Evolutionary conservation across 2,888 invertebrate species (phyloP), one percentile per base, ranked within the genome.

Genomic region (Coleophora flavipennella): DNA sequence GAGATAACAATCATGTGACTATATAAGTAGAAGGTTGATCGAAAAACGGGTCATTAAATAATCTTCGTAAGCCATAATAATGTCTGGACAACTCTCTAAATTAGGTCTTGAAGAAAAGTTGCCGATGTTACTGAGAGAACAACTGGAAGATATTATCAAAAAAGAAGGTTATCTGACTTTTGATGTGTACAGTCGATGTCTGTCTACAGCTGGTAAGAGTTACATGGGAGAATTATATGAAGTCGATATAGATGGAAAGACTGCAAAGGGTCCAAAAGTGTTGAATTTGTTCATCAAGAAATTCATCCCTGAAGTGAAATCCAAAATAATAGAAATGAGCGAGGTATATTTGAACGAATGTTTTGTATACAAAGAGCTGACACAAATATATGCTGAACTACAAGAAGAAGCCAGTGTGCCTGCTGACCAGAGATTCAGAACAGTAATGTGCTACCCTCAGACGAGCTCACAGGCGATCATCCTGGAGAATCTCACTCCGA

Each of bases 221-320:
- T 75, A 59, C 38, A 46, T 74, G 1, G 70, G 60, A 2, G 39
- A 44, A 3, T 40, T 73, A 2, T 63, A 55, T 35, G 64, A 62
- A 53, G 49, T 70, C 3, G 54, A 65, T 28, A 46, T 73, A 3
- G 59, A 53, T 48, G 75, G 70, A n/a, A n/a, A n/a, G n/a, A n/a
- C n/a, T 8, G 45, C 51, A 50, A 66, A 52, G 2, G 67, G 62
- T 0, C 36, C 48, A 1, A 64, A 67, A 45, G 64, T 64, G 48
- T 54, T 57, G 0, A 51, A 67, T 13, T 41, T 75, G n/a, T 75
- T 74, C 35, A 43, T 69, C 1, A 75, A 76, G 46, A 50, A 52
- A 2, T 49, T 57, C 8, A n/a, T n/a, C n/a, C 44, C 56, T 1
- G 38, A 53, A 3, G 46, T 48, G n/a, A 42, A 53, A 10, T 33